Evolutionary conservation across 2,113 vertebrate genomes (phyloP).

Genomic region (Phyllostomus discolor): DNA sequence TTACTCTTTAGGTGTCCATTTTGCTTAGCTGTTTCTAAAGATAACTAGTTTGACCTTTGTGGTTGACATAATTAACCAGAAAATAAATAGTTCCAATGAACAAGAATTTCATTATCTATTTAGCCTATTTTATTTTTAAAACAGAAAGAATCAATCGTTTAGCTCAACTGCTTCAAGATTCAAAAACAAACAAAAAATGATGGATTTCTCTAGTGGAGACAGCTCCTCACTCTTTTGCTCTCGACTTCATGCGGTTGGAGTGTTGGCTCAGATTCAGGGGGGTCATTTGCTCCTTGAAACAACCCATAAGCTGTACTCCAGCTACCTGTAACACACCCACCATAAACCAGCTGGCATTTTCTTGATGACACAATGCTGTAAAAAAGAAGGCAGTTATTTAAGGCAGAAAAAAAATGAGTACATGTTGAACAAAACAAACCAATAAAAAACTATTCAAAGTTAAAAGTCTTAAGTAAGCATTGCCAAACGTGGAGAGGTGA

Average conservation of each 20-base stretch:
- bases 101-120: background rate
- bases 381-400: background rate
- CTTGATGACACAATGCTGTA: background rate
- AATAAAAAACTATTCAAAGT: constrained; percentile 10
- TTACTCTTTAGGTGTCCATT: background rate
- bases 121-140: background rate
- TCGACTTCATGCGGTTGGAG: background rate
- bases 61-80: background rate
- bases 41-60: background rate
- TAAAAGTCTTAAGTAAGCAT: constrained; percentile 9
- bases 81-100: background rate
- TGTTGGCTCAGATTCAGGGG: background rate
- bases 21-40: background rate
- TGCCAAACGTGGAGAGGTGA: background rate
- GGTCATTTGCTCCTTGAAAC: background rate
- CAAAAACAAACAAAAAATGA: background rate
- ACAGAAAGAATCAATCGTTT: background rate
- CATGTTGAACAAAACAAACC: background rate
- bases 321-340: background rate
- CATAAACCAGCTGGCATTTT: background rate
- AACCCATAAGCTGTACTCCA: background rate
- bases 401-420: background rate
- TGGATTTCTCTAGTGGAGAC: background rate
- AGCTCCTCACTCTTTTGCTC: background rate
- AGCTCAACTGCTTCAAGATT: background rate